Conservation (phyloP, 2,888 invertebrate genomes). For the Andrena flavipes region DNA sequence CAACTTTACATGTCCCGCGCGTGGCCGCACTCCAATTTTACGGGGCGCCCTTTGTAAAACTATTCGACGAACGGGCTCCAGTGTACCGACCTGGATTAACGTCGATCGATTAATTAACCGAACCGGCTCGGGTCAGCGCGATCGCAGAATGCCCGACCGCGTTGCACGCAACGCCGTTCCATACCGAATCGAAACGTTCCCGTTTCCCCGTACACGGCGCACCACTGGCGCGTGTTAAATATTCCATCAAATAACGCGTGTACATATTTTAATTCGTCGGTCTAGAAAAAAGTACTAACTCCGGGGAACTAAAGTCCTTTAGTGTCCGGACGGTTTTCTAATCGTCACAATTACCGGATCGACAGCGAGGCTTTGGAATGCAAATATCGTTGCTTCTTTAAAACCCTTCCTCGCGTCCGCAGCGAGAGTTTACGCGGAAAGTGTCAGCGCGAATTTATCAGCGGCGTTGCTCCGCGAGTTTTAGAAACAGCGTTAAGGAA, state of each 20-base stretch:
- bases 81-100: slow-evolving; percentile 5
- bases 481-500: slow-evolving; percentile 18
- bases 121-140: slow-evolving; percentile 3
- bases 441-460: neutral
- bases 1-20: neutral
- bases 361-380: neutral
- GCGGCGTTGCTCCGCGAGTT: neutral
- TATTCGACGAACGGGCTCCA: neutral
- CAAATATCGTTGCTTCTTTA: neutral
- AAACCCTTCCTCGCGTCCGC: neutral
- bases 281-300: too few species aligned
- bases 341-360: slow-evolving; percentile 11
- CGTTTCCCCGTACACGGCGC: neutral
- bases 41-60: slow-evolving; percentile 2
- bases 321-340: neutral
- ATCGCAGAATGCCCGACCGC: neutral
- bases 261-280: neutral
- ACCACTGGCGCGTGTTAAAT: neutral
- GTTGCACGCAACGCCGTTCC: neutral
- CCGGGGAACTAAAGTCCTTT: neutral
- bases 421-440: neutral
- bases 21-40: neutral
- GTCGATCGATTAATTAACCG: slow-evolving; percentile 29
- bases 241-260: neutral
- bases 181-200: slow-evolving; percentile 22